phyloP scores from a whole-genome alignment of 1,140 invertebrate genomes.

The Holotrichia oblita region DNA sequence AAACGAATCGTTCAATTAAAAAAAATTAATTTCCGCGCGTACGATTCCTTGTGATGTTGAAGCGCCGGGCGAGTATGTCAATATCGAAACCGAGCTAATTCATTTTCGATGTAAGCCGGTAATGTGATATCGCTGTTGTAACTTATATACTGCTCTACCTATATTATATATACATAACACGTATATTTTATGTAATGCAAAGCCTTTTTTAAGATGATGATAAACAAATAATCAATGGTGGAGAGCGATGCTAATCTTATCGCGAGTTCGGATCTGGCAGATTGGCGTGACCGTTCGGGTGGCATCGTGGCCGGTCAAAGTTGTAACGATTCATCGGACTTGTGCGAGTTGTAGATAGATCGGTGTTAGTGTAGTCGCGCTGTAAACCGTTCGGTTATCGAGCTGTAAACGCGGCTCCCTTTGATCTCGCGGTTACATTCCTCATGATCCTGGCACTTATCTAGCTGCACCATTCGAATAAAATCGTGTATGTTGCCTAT shows the following conservation, averaged over 20 bases:
- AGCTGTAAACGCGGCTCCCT: conserved; percentile 47
- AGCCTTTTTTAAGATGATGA: conserved; percentile 42
- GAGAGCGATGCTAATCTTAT: background rate
- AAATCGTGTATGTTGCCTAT: conserved; percentile 39
- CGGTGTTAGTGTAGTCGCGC: conserved; percentile 37
- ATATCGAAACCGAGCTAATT: conserved; percentile 14
- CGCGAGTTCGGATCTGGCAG: conserved; percentile 9
- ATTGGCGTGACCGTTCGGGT: background rate
- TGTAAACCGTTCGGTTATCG: conserved; percentile 44
- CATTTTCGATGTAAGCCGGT: conserved; percentile 14
- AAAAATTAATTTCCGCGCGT: too few species aligned
- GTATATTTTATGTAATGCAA: too few species aligned
- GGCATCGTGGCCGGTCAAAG: background rate
- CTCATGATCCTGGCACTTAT: conserved; percentile 53
- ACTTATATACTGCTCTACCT: conserved; percentile 9
- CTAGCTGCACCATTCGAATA: conserved; percentile 47
- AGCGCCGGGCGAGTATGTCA: too few species aligned
- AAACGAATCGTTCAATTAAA: too few species aligned
- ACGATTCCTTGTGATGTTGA: too few species aligned
- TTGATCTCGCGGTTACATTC: conserved; percentile 57
- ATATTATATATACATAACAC: conserved; percentile 40
- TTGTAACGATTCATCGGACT: background rate
- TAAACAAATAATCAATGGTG: conserved; percentile 23
- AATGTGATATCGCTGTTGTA: conserved; percentile 24
- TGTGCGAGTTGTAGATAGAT: background rate